phyloP scores from a whole-genome alignment of 2,113 vertebrate species.

The Hemibagrus wyckioides region DNA sequence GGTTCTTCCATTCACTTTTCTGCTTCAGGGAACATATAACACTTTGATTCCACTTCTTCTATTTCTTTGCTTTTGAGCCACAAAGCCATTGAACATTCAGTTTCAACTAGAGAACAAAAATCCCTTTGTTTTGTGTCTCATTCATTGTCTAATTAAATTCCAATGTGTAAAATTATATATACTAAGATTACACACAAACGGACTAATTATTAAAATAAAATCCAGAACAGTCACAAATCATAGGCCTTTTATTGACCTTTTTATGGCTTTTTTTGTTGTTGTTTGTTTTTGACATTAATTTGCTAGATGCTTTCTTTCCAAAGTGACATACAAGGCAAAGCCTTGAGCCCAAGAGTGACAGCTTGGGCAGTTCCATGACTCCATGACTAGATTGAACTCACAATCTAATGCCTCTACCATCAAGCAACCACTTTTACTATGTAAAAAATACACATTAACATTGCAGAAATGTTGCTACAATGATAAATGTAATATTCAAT shows the following conservation, averaged over 20 bases:
- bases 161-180: not conserved
- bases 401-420: not conserved
- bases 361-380: not conserved
- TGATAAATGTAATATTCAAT: slow-evolving; percentile 2
- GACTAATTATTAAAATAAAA: not conserved
- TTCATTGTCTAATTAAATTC: not conserved
- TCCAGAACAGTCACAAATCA: not conserved
- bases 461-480: not conserved
- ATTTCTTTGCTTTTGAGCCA: not conserved
- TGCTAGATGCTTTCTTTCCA: not conserved
- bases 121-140: not conserved
- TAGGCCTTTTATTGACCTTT: not conserved
- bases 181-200: too few species aligned
- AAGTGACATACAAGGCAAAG: not conserved
- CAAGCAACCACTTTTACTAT: too few species aligned
- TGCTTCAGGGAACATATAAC: slow-evolving; percentile 3
- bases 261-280: not conserved
- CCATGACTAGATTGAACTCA: not conserved
- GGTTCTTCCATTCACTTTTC: not conserved
- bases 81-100: not conserved
- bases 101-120: not conserved
- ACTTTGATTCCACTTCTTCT: not conserved
- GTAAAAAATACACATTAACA: not conserved
- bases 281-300: not conserved
- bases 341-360: not conserved